Conservation (phyloP, 2,888 invertebrate genomes). For the Autographa gamma region DNA sequence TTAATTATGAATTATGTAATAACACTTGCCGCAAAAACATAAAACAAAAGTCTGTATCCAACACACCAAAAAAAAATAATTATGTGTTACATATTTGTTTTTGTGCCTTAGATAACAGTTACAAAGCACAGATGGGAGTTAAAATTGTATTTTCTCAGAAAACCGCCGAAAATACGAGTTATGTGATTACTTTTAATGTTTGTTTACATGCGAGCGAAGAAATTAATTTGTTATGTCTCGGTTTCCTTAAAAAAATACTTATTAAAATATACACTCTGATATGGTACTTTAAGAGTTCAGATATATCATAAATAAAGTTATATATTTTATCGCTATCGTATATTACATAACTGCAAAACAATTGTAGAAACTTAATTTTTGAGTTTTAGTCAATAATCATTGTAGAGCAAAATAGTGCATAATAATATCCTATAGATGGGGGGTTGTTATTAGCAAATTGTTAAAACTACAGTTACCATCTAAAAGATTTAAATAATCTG, state of each 20-base stretch:
- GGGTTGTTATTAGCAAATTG: no score
- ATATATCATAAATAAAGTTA: background rate
- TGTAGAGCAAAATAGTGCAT: no score
- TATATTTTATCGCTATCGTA: no score
- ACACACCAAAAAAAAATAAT: background rate
- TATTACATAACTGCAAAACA: no score
- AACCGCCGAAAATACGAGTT: background rate
- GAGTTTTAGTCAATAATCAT: no score
- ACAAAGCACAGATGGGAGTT: slow-evolving; percentile 24
- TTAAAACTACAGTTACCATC: no score
- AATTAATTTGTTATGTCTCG: background rate
- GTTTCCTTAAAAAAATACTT: background rate
- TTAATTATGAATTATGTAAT: no score
- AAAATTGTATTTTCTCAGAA: slow-evolving; percentile 17
- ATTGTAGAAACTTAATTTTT: no score
- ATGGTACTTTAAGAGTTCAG: background rate
- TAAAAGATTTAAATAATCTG: no score
- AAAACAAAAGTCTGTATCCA: background rate
- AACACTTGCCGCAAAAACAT: no score
- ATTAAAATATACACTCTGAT: background rate
- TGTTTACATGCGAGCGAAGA: background rate
- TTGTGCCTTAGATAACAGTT: background rate
- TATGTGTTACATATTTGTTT: slow-evolving; percentile 5
- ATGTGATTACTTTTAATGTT: slow-evolving; percentile 20
- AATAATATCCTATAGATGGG: no score